Percentiles rank a stretch among this genome's conserved stretches.
Evolutionary conservation across 2,888 invertebrate species (phyloP).

Genomic region (Lycophotia porphyrea): DNA sequence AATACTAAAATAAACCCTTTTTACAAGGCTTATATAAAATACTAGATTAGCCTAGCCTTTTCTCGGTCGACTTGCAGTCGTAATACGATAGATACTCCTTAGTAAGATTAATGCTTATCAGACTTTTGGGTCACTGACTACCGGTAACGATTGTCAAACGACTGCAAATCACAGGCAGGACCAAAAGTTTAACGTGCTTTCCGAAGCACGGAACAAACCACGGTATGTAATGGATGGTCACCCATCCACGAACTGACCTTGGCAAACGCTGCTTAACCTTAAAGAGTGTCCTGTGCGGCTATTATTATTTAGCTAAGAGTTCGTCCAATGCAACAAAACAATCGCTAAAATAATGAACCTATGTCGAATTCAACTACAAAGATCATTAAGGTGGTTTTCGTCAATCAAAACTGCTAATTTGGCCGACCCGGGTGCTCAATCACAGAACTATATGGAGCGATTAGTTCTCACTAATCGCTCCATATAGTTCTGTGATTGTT

Average conservation of each 20-base stretch:
- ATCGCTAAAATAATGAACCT: not conserved
- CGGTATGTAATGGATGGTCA: not conserved
- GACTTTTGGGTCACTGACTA: not conserved
- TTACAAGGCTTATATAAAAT: too few species aligned
- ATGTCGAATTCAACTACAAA: not conserved
- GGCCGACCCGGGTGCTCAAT: not conserved
- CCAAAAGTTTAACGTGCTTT: not conserved
- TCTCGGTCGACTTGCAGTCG: too few species aligned
- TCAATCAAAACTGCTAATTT: constrained; percentile 5
- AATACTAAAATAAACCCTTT: too few species aligned
- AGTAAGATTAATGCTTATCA: not conserved
- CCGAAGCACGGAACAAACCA: too few species aligned
- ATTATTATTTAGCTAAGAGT: not conserved
- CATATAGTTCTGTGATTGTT: not conserved
- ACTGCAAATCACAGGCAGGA: not conserved
- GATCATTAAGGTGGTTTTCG: not conserved
- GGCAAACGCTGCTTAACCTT: not conserved
- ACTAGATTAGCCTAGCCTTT: too few species aligned
- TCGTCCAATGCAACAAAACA: not conserved
- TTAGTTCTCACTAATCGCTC: too few species aligned
- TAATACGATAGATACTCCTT: not conserved
- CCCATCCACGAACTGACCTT: not conserved
- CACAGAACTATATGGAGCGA: too few species aligned
- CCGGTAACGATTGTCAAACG: not conserved
- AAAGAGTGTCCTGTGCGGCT: not conserved